Evolutionary conservation across 2,113 vertebrate species (phyloP).

Genomic region (Poicephalus gulielmi): DNA sequence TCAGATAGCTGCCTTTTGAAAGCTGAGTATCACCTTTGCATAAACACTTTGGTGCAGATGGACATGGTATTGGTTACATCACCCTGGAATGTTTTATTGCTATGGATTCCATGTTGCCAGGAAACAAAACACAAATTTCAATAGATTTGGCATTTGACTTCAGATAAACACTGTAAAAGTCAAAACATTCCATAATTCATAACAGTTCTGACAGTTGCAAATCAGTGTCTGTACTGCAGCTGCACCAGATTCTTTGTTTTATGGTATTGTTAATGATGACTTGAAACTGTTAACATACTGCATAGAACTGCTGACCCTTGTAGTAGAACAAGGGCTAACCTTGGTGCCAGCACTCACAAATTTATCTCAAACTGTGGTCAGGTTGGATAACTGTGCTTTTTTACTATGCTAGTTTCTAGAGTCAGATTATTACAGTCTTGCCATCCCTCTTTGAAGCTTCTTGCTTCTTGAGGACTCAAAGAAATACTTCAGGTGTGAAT

Average conservation of each 20-base stretch:
- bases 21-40: constrained; percentile 46
- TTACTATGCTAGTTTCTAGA: background rate
- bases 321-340: background rate
- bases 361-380: background rate
- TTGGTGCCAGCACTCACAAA: background rate
- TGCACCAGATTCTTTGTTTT: constrained; percentile 64
- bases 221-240: constrained; percentile 55
- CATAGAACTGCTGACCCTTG: background rate
- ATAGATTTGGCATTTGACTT: constrained; percentile 60
- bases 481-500: background rate
- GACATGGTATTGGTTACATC: constrained; percentile 46
- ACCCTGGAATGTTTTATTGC: constrained; percentile 65
- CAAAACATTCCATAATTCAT: constrained; percentile 63
- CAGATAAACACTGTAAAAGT: constrained; percentile 66
- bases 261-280: background rate
- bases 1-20: constrained; percentile 12
- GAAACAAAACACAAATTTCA: constrained; percentile 65
- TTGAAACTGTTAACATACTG: constrained; percentile 28
- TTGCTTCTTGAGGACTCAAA: background rate
- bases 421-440: background rate
- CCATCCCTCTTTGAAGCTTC: background rate
- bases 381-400: background rate
- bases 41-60: constrained; percentile 43
- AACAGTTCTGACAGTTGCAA: constrained; percentile 57
- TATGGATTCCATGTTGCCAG: constrained; percentile 49